phyloP scores from a whole-genome alignment of 2,113 vertebrate species.

The Dissostichus mawsoni region DNA sequence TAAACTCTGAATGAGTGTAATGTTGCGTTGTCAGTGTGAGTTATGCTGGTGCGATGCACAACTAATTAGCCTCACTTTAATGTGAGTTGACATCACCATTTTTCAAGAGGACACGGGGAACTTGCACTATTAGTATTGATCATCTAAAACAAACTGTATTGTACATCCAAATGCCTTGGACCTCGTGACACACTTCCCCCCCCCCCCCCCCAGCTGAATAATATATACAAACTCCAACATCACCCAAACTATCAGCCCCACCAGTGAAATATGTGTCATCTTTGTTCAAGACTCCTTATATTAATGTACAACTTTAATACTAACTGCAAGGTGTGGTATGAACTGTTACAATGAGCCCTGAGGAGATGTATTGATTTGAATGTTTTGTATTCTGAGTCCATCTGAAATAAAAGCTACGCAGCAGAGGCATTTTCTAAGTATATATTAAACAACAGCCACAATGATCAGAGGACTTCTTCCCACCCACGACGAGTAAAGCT shows the following conservation, averaged over 20 bases:
- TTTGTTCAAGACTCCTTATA: conserved; percentile 59
- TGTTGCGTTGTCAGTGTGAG: conserved; percentile 36
- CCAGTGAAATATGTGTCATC: conserved; percentile 42
- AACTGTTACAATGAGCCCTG: conserved; percentile 72
- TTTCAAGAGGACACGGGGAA: conserved; percentile 48
- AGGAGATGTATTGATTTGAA: conserved; percentile 69
- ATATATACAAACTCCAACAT: conserved; percentile 57
- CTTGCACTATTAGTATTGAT: conserved; percentile 37
- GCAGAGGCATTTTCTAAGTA: conserved; percentile 55
- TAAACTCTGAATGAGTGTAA: conserved; percentile 21
- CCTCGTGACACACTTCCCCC: background rate
- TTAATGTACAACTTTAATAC: conserved; percentile 61
- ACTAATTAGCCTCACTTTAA: conserved; percentile 49
- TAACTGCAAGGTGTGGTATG: conserved; percentile 62
- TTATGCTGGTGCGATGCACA: conserved; percentile 64
- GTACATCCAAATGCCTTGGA: conserved; percentile 47
- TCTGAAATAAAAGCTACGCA: conserved; percentile 55
- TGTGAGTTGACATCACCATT: conserved; percentile 71
- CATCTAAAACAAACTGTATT: conserved; percentile 40
- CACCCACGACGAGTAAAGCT: conserved; percentile 69
- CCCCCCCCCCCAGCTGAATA: conserved; percentile 15
- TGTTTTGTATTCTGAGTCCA: conserved; percentile 29
- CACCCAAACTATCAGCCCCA: conserved; percentile 35
- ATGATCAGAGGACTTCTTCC: conserved; percentile 51
- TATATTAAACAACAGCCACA: conserved; percentile 61